A percentile compares a stretch with the other conserved stretches of the same genome.
Conservation (phyloP, 2,797 vertebrate species). For the Megaceryle alcyon region DNA sequence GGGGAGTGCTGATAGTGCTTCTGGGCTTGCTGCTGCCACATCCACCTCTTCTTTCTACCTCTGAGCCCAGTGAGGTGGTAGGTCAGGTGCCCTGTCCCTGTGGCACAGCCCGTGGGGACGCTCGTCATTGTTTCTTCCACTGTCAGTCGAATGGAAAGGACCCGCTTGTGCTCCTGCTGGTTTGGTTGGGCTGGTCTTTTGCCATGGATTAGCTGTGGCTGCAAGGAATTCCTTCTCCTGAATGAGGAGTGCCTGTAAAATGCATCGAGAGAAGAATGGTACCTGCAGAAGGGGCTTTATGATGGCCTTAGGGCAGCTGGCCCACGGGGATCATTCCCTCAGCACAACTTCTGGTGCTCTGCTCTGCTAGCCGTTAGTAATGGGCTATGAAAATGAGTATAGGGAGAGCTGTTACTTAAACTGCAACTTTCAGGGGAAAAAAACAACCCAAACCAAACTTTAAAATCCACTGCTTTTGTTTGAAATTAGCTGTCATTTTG, state of each 20-base stretch:
- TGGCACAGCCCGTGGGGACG: not conserved
- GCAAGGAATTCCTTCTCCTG: not conserved
- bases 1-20: not conserved
- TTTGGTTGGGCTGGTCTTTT: not conserved
- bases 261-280: not conserved
- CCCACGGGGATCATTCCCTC: not conserved
- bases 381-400: not conserved
- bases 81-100: not conserved
- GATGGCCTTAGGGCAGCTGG: not conserved
- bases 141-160: not conserved
- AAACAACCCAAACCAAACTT: not conserved
- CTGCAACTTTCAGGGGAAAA: not conserved
- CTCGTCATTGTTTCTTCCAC: not conserved
- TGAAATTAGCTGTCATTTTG: not conserved
- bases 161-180: not conserved
- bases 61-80: too few species aligned
- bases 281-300: not conserved
- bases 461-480: not conserved
- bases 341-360: not conserved
- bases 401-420: not conserved
- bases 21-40: not conserved
- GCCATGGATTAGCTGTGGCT: not conserved
- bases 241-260: not conserved
- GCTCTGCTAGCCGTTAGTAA: not conserved
- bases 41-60: not conserved